Evolutionary conservation across 2,797 vertebrate genomes (phyloP).

Genomic region (Malacoctenus gilli): DNA sequence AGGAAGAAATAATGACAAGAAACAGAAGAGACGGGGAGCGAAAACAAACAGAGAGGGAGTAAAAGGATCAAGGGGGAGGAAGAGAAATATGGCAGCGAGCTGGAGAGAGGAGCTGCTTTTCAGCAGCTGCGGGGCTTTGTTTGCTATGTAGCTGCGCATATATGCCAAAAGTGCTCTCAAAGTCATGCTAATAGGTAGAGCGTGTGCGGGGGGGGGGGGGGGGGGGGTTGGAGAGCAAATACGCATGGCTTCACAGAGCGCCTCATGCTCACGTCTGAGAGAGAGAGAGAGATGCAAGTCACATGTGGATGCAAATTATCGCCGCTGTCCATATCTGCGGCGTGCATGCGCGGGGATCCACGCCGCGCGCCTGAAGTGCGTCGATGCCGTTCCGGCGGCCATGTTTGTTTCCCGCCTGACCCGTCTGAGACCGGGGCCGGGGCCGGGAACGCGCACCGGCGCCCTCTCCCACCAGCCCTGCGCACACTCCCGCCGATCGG

Average conservation of each 20-base stretch:
- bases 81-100: slow-evolving; percentile 22
- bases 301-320: slow-evolving; percentile 44
- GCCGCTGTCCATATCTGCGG: slow-evolving; percentile 35
- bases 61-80: slow-evolving; percentile 43
- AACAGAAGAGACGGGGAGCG: not conserved
- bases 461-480: too few relatives aligned
- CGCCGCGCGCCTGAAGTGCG: slow-evolving; percentile 15
- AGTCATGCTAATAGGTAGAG: slow-evolving; percentile 41
- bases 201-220: slow-evolving; percentile 18
- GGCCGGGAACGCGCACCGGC: too few relatives aligned
- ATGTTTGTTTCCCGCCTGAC: too few relatives aligned
- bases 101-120: slow-evolving; percentile 19
- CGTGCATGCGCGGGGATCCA: slow-evolving; percentile 15
- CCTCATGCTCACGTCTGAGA: slow-evolving; percentile 32
- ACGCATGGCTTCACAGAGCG: slow-evolving; percentile 14
- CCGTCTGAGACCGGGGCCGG: too few relatives aligned
- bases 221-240: slow-evolving; percentile 32
- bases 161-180: slow-evolving; percentile 27
- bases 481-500: too few relatives aligned
- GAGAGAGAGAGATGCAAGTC: slow-evolving; percentile 17
- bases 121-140: slow-evolving; percentile 29
- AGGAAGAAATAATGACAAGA: slow-evolving; percentile 12
- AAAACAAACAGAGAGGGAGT: slow-evolving; percentile 14
- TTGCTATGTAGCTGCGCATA: slow-evolving; percentile 12
- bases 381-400: not conserved